These are phyloP conservation scores for Argyrosomus japonicus DNA, from an alignment of 2,113 vertebrate species.

Conservation along the genomic window DNA sequence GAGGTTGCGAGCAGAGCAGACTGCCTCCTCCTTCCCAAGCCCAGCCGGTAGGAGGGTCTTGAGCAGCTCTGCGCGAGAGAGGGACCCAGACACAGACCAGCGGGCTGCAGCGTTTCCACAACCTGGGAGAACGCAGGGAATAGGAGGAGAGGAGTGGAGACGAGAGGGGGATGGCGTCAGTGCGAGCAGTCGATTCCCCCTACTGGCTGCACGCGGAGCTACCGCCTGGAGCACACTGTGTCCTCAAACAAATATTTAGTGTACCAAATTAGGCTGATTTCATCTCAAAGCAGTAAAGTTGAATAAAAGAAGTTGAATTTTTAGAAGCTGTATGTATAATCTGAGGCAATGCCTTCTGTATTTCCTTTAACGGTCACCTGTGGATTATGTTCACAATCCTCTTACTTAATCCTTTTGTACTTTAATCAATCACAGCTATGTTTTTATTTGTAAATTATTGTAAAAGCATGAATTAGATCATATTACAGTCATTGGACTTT, in stretches of 20 bases:
- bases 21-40: slow-evolving; percentile 85
- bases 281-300: background rate
- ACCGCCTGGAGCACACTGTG: slow-evolving; percentile 36
- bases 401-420: background rate
- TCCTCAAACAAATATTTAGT: slow-evolving; percentile 5
- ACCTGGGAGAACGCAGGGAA: slow-evolving; percentile 78
- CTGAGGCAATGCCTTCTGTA: background rate
- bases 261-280: background rate
- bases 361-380: background rate
- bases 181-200: slow-evolving; percentile 86
- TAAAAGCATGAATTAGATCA: background rate
- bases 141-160: slow-evolving; percentile 59
- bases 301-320: background rate
- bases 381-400: background rate
- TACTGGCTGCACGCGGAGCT: slow-evolving; percentile 83
- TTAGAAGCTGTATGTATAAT: background rate
- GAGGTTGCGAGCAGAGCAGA: slow-evolving; percentile 87
- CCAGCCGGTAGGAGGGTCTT: slow-evolving; percentile 90
- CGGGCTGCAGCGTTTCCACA: slow-evolving; percentile 90
- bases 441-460: background rate
- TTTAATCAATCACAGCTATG: background rate
- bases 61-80: slow-evolving; percentile 78
- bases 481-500: background rate
- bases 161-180: slow-evolving; percentile 72
- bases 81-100: slow-evolving; percentile 87